A percentile compares a stretch with the other conserved stretches of the same genome.
These are phyloP conservation scores for Dioctria linearis DNA, from an alignment of 2,888 invertebrate species.

Conservation along the genomic window DNA sequence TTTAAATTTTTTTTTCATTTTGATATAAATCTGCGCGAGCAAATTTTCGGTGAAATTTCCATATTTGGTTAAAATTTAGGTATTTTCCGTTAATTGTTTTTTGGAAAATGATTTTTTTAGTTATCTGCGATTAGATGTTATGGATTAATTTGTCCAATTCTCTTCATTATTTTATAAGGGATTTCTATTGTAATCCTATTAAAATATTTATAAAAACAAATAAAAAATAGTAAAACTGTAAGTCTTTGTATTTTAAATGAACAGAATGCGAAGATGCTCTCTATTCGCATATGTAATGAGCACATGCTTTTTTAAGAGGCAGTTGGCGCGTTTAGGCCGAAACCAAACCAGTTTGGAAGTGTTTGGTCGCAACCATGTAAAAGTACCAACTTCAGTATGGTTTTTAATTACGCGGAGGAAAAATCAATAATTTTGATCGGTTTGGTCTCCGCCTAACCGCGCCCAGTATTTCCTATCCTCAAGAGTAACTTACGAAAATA, in stretches of 20 bases:
- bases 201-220: constrained; percentile 36
- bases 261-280: too few species aligned
- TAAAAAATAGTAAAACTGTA: constrained; percentile 27
- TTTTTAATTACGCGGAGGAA: too few species aligned
- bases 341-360: too few species aligned
- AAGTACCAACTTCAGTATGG: too few species aligned
- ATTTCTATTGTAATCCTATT: constrained; percentile 33
- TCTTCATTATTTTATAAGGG: constrained; percentile 34
- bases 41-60: neutral
- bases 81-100: neutral
- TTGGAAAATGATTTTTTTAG: neutral
- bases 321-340: too few species aligned
- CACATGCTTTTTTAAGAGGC: too few species aligned
- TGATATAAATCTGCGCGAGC: neutral
- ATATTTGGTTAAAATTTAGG: neutral
- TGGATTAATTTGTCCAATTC: constrained; percentile 5
- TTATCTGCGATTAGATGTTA: constrained; percentile 26
- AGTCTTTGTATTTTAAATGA: neutral
- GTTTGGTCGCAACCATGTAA: too few species aligned
- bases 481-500: too few species aligned
- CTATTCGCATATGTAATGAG: too few species aligned
- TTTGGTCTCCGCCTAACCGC: too few species aligned
- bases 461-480: too few species aligned
- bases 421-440: too few species aligned
- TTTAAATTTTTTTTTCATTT: neutral